Evolutionary conservation across 92 coral and sea anemone species (phyloP), one percentile per base, ranked within the genome.

Genomic region (Scolanthus callimorphus): DNA sequence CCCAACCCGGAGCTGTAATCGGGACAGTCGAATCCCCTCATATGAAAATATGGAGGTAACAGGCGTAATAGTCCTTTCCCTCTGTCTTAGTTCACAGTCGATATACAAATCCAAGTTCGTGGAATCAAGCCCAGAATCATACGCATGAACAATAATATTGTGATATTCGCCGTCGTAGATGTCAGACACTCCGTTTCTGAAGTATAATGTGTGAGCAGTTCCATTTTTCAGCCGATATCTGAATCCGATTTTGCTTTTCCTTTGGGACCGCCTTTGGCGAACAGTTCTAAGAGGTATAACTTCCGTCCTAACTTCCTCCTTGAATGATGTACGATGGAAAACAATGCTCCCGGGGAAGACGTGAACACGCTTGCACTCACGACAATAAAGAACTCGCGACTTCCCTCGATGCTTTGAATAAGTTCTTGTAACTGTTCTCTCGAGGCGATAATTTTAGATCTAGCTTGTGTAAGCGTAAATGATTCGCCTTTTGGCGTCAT

Each of bases 1-100:
- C 27, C 70, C 98, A 39, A 92, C 62, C 24, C 98, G 79, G 70
- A 92, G 84, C 59, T 84, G 90, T 85, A 92, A 50, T 47, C 81
- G 50, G 9, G 96, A 77, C 15, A 80, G 55, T 34, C 88, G 64
- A 8, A 82, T 77, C 15, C 90, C 95, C 25, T 51, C 73, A 41
- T 92, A 92, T 3, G 98, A 81, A 66, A 92, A 92, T 27, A 88
- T 57, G 34, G 77, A 52, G 11, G 81, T 63, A 44, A 92, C 50
- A 1, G 96, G 80, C 20, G 96, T 71, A 0, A 59, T 20, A 2
- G 95, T 67, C 31, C 79, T 63, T 38, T 62, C 59, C 20, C 79
- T 77, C 8, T 84, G 92, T 17, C 63, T 37, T 30, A 68, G 67
- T 60, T 70, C 58, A 27, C 98, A 92, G 60, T 92, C 95, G 44